Evolutionary conservation across 2,888 invertebrate species (phyloP), one percentile per base, ranked within the genome.

Genomic region (Lepidocyrtoides sp.): DNA sequence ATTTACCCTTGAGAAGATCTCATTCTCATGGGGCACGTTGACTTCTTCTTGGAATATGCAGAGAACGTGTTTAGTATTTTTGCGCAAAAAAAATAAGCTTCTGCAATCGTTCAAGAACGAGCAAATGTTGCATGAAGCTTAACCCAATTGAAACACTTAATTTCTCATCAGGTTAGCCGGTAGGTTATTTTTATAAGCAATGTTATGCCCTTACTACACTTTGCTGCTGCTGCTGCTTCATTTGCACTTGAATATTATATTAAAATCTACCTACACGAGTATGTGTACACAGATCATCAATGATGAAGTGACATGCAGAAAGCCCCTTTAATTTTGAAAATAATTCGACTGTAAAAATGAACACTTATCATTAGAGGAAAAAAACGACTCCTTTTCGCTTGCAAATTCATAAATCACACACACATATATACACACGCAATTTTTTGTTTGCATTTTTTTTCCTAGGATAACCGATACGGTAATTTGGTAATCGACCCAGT

Each of bases 21-120:
- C 90, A 90, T 90, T 90, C 90, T 72, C 90, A 90, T 44, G 63
- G 69, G 79, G 84, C 84, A 54, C 90, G 84, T 90, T 90, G 90
- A 90, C 90, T 90, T 79, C 77, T 66, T 81, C 26, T 77, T 36
- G 51, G 77, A 69, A 41, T 36, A 69, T 63, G 26, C 26, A 57
- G 2, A 57, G n/a, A 3, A 14, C 32, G 66, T 12, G 23, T 10
- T 57, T 57, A 12, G 4, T 17, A 26, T 4, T 1, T 26, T n/a
- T 54, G 7, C 20, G 29, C 3, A 32, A 12, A 32, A 7, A n/a
- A 66, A 14, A 0, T 32, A 66, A 26, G 8, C 23, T 3, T 26
- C 8, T 14, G 66, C 3, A 63, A 63, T 32, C 20, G 63, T 44
- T 87, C 85, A 75, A 57, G 72, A 75, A 57, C 77, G n/a, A 10